phyloP scores from a whole-genome alignment of 2,797 vertebrate genomes.

The Brachyrhaphis roseni region DNA sequence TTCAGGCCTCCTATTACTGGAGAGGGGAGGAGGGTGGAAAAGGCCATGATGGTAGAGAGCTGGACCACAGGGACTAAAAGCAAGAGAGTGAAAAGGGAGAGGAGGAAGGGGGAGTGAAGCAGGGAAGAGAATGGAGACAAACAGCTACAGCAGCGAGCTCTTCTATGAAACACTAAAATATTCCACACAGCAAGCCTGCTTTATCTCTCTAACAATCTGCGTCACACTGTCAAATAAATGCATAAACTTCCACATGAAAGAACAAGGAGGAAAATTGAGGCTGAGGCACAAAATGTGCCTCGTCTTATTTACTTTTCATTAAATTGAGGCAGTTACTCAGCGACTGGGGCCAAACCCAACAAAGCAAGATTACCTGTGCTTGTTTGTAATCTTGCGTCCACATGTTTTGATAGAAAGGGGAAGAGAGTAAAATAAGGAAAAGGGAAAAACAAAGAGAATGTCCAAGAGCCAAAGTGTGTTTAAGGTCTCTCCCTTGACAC shows the following conservation, averaged over 20 bases:
- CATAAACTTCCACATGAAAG: constrained; percentile 33
- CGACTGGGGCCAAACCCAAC: constrained; percentile 28
- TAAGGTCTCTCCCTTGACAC: constrained; percentile 76
- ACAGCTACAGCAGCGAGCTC: constrained; percentile 41
- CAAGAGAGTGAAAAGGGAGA: constrained; percentile 66
- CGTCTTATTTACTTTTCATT: constrained; percentile 55
- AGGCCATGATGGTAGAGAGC: constrained; percentile 52
- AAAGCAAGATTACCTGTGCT: constrained; percentile 19
- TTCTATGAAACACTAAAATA: constrained; percentile 38
- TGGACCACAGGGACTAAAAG: constrained; percentile 65
- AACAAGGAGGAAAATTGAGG: constrained; percentile 8
- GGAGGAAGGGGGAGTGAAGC: constrained; percentile 39
- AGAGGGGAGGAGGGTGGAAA: constrained; percentile 22
- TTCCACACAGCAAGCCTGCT: constrained; percentile 20
- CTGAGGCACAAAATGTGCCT: constrained; percentile 33
- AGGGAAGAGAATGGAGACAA: constrained; percentile 45
- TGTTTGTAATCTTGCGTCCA: constrained; percentile 4
- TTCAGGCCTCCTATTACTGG: constrained; percentile 83
- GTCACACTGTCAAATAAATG: constrained; percentile 25
- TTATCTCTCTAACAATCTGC: constrained; percentile 32
- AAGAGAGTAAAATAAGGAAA: constrained; percentile 6
- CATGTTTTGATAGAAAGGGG: constrained; percentile 6
- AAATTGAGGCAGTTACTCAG: constrained; percentile 32
- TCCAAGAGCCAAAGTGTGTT: constrained; percentile 76
- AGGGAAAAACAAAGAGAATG: constrained; percentile 66